Evolutionary conservation across 2,113 vertebrate genomes (phyloP).

Genomic region (Struthidea cinerea): DNA sequence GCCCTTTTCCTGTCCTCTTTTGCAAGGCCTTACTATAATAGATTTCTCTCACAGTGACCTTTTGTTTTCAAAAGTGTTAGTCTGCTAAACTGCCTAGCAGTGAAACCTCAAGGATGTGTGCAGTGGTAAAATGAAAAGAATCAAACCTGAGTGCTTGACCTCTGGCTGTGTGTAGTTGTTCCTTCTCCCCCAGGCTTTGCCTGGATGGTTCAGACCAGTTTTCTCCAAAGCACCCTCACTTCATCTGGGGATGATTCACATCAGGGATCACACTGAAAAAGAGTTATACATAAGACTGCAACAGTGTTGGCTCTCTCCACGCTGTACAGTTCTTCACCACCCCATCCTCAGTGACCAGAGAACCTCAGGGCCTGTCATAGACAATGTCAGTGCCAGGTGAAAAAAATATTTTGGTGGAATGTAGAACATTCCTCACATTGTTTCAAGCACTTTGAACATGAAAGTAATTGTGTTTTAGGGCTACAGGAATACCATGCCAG

Average conservation of each 20-base stretch:
- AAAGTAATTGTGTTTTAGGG: not conserved
- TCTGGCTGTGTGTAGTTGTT: not conserved
- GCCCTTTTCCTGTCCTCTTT: not conserved
- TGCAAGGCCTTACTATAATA: not conserved
- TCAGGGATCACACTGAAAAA: not conserved
- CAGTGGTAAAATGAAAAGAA: not conserved
- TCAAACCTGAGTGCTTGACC: not conserved
- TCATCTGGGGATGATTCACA: not conserved
- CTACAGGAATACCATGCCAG: not conserved
- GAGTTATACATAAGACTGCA: not conserved
- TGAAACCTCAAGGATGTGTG: not conserved
- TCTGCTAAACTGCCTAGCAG: not conserved
- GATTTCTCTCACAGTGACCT: not conserved
- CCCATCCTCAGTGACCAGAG: not conserved
- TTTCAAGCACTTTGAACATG: not conserved
- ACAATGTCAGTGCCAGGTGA: not conserved
- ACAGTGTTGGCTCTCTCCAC: not conserved
- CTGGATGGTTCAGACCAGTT: not conserved
- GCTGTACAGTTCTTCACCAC: not conserved
- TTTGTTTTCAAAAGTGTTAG: not conserved
- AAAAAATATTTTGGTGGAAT: not conserved
- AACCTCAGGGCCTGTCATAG: not conserved
- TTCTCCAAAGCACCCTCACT: not conserved
- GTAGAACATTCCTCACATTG: not conserved
- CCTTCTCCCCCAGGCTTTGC: not conserved